Conservation (phyloP, 2,113 vertebrate species). For the Oncorhynchus tshawytscha region DNA sequence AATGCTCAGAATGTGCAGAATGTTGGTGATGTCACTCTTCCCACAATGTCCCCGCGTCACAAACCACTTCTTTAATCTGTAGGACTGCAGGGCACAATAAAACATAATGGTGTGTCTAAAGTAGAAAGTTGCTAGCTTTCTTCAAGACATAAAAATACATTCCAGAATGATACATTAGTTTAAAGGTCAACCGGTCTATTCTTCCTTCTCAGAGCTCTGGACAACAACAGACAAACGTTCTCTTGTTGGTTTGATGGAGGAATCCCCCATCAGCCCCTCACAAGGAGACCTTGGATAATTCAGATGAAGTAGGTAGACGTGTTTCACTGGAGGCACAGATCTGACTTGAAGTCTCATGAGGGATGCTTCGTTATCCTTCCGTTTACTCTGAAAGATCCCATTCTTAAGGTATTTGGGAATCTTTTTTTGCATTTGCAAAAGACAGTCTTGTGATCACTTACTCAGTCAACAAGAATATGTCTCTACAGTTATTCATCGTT, state of each 20-base stretch:
- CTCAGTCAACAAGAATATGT: not conserved
- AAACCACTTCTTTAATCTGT: constrained; percentile 69
- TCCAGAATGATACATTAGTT: constrained; percentile 59
- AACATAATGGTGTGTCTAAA: constrained; percentile 37
- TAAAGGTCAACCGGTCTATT: constrained; percentile 71
- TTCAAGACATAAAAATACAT: constrained; percentile 76
- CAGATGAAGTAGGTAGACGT: constrained; percentile 64
- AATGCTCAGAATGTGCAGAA: constrained; percentile 75
- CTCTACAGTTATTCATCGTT: not conserved
- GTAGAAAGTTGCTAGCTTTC: constrained; percentile 72
- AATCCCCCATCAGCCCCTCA: constrained; percentile 78
- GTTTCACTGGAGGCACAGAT: not conserved
- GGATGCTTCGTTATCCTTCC: not conserved
- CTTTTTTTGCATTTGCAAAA: not conserved
- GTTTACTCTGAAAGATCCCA: not conserved
- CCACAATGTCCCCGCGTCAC: constrained; percentile 77
- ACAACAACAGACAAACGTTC: constrained; percentile 69
- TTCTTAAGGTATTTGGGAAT: not conserved
- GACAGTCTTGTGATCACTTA: not conserved
- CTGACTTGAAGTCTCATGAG: not conserved
- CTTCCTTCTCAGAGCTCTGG: constrained; percentile 75
- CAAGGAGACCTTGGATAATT: constrained; percentile 79
- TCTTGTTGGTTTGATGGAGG: constrained; percentile 75
- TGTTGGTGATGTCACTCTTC: constrained; percentile 81
- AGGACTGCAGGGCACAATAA: constrained; percentile 39